Base-by-base conservation (phyloP, 2,888 invertebrate genomes). In the Agrotis puta region DNA sequence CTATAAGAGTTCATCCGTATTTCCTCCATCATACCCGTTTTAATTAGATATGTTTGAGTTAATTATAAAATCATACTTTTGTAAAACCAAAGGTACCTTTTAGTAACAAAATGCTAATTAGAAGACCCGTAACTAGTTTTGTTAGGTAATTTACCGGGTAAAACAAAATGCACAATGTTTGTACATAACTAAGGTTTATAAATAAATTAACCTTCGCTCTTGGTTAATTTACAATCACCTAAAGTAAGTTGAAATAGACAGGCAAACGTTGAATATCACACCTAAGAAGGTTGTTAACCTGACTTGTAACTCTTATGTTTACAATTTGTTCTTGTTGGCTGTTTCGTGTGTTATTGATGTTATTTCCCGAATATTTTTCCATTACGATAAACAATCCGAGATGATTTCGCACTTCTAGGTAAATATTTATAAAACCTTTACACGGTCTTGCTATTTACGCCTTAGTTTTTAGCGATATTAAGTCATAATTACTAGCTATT, bases 151-250 rank as follows among this genome's bases (percentile, higher is more conserved):
- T 43, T 43, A 43, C 20, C 48, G 13, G 14, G 14, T 39, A 39
- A 39, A 9, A 39, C 51, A 13, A 20, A 43, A 48, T 43, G 22
- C 43, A 27, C 13, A 43, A 47, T 33, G 18, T 33, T 33, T 14
- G 2, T 16, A 24, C 11, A 18, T 1, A 63, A 33, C 24, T 47
- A 47, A 43, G 18, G 56, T 51, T 70, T 24, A 24, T 33, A 53
- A 66, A 22, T 39, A 39, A 39, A 51, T 33, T n/a, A 27, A 61
- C 56, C 56, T 56, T 33, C n/a, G 20, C n/a, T 33, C 56, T 56
- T 33, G 78, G 78, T 62, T 43, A 39, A 57, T 64, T 47, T 45
- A 70, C 61, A 70, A 22, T 70, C 22, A 53, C 59, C 27, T 64
- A n/a, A 22, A 39, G 39, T 39, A 39, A 39, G 18, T 73, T 11